Base-by-base conservation (phyloP, 2,888 invertebrate genomes). In the Macrosoma leucophasiata region DNA sequence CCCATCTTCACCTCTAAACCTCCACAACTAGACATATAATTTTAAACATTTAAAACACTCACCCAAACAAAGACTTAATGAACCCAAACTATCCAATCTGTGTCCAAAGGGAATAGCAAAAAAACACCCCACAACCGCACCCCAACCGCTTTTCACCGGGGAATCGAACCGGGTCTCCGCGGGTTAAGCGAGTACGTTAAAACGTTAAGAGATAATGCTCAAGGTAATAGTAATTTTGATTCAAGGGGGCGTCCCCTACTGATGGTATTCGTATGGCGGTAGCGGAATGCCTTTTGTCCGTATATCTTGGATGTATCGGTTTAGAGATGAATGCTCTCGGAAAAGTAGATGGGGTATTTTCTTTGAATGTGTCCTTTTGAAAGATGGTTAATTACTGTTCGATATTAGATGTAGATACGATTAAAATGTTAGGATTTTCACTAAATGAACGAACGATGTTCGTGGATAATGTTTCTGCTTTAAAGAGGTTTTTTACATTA, bases 151-250 rank as follows among this genome's bases (percentile, higher is more conserved):
- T 66, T 62, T 48, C 73, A 66, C 64, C 64, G 55, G 71, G 71
- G 68, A 69, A 64, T 65, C 62, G 57, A 70, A 67, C 66, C 52
- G 72, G 79, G 78, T 77, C 78, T 78, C 76, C 78, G 64, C 70
- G 77, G 81, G 81, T 84, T 82, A 82, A 82, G 73, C 72, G 77
- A 50, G 60, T 62, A 73, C 73, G 76, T 69, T 82, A 78, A 81
- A 82, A 84, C 82, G 81, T 81, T 84, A 82, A 82, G 75, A 82
- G 79, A 82, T 82, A 81, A 84, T 78, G 65, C 76, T 60, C 52
- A 68, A 68, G 64, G 70, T 69, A 75, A 79, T 77, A 73, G 74
- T 75, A 71, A 74, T 73, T 71, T 73, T 73, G 62, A 67, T 70
- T 62, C 43, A 48, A 58, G 62, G 67, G 71, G 39, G 34, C 33